These are phyloP conservation scores for Atractosteus spatula DNA, from an alignment of 2,113 vertebrate species.

Conservation along the genomic window DNA sequence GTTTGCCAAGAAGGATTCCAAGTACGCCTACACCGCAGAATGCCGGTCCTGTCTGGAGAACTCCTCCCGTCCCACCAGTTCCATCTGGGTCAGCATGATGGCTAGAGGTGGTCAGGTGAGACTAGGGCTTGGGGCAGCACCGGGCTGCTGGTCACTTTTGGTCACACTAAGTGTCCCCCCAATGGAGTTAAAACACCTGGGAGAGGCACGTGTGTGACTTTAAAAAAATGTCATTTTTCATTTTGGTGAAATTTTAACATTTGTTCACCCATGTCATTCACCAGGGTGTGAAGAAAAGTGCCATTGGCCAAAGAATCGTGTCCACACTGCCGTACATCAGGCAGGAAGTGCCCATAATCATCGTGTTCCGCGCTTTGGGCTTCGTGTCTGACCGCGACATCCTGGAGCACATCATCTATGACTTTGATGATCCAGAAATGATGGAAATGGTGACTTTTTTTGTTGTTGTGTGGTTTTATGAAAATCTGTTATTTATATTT, in stretches of 20 bases:
- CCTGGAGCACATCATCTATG: conserved; percentile 97
- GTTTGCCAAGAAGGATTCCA: conserved; percentile 97
- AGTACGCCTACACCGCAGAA: conserved; percentile 95
- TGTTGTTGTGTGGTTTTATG: too few relatives aligned
- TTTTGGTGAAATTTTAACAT: not conserved
- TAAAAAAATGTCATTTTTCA: not conserved
- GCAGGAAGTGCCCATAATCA: conserved; percentile 98
- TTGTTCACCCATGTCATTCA: not conserved
- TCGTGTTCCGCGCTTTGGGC: conserved; percentile 92
- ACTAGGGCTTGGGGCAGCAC: not conserved
- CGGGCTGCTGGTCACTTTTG: not conserved
- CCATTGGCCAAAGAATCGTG: conserved; percentile 95
- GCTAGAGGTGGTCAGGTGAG: conserved; percentile 93
- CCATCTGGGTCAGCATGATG: conserved; percentile 99
- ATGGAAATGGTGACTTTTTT: conserved; percentile 91
- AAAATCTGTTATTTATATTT: too few relatives aligned
- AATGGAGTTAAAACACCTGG: too few relatives aligned
- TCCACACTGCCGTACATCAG: conserved; percentile 95
- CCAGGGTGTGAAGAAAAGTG: conserved; percentile 96
- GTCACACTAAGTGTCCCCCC: too few relatives aligned
- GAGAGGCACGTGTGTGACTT: not conserved
- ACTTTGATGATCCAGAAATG: conserved; percentile 98
- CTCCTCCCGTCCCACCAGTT: conserved; percentile 94
- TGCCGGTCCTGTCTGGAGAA: conserved; percentile 96
- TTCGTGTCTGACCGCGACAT: conserved; percentile 98